Evolutionary conservation across 2,888 invertebrate genomes (phyloP), one percentile per base, ranked within the genome.

Genomic region (Heliothis peltigera): DNA sequence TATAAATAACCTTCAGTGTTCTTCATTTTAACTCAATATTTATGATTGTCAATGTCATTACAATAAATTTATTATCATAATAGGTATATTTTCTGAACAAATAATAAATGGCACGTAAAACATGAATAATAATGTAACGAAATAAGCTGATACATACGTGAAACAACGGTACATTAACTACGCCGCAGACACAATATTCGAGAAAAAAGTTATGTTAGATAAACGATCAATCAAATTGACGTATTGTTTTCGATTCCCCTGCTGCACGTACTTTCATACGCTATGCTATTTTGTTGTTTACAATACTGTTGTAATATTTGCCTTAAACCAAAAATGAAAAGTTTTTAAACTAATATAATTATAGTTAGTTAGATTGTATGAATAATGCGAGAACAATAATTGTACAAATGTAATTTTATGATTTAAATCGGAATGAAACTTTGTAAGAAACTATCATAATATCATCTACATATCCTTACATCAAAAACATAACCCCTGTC

Each of bases 191-290:
- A 68, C 5, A 68, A 54, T 39, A 47, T 52, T 32, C 19, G 32
- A 39, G 25, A 52, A 63, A 70, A 75, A 63, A 57, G 49, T 22
- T 43, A 44, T 39, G 47, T 77, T 62, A 70, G 54, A 64, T 25
- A 77, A 12, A 60, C 39, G 51, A 77, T 78, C 77, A 74, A 74
- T 77, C 77, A 77, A 48, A 62, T 65, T 78, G 75, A 77, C 53
- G 53, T 55, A 74, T 65, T 65, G 67, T 74, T 64, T 64, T 67
- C 47, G 46, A 61, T 53, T 53, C 51, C 42, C 22, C 22, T 54
- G 42, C 39, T 61, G 62, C 42, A 35, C 46, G n/a, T 17, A 25
- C 39, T 28, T 10, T 10, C 32, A 46, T 53, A 7, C 52, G 32
- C 15, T 47, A 3, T 8, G n/a, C 46, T 15, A 46, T 12, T 39